Base-by-base conservation (phyloP, 2,888 invertebrate species). In the Trissonchulus latispiculum region DNA sequence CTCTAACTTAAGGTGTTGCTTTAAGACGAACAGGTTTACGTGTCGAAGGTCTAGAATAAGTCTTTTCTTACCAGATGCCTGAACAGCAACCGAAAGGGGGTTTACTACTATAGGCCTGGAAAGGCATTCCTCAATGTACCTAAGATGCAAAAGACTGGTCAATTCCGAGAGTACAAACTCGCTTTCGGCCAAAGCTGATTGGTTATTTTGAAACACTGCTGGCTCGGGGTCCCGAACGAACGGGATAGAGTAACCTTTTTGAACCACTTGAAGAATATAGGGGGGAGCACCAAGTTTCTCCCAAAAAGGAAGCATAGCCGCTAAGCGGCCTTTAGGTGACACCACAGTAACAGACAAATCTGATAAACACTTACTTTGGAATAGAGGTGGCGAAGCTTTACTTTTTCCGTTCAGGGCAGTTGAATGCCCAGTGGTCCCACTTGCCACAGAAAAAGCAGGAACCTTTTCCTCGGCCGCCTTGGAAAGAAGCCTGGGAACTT, bases 41-140 rank as follows among this genome's bases (percentile, higher is more conserved):
- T 31, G 36, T 23, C 69, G 2, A 28, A 68, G n/a, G 36, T 68
- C 69, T n/a, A 68, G 69, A 32, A 68, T 68, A 15, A 68, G 33
- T 33, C 69, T 33, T 33, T 68, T 68, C 33, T 68, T 68, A n/a
- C 69, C 69, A 15, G 69, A 68, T 18, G 69, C 33, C n/a, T 33
- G 28, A 8, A n/a, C n/a, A 36, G 69, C 28, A 8, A 68, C 69
- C 31, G 69, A 68, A 3, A 68, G 36, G 33, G 69, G 69, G 36
- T 36, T 68, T n/a, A 68, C 33, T n/a, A 68, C 33, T 15, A 15
- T 15, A 8, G 64, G 64, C 15, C 15, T 8, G 31, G 29, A 15
- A 15, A n/a, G 28, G 33, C 29, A 28, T 29, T 64, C 31, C 33
- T 64, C 28, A 33, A 64, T 64, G 28, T 29, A 64, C 18, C 33